A percentile compares a stretch with the other conserved stretches of the same genome.
These are phyloP conservation scores for Luffia ferchaultella DNA, from an alignment of 2,888 invertebrate species.

Conservation along the genomic window DNA sequence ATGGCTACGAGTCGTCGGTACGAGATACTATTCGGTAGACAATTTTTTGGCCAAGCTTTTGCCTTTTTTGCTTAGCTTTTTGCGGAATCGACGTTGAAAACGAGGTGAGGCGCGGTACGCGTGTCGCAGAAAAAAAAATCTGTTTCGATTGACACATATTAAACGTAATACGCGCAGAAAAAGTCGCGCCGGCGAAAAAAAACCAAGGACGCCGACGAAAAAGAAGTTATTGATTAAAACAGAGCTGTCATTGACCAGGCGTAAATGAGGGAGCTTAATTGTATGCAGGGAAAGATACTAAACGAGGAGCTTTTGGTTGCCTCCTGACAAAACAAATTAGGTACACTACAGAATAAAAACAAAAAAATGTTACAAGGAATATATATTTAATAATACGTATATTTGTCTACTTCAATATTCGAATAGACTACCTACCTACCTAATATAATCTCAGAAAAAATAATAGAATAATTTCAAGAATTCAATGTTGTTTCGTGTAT, in stretches of 20 bases:
- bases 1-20: conserved; percentile 63
- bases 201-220: conserved; percentile 63
- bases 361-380: too few relatives aligned
- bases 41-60: conserved; percentile 61
- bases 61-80: conserved; percentile 55
- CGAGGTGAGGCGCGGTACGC: conserved; percentile 34
- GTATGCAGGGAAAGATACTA: conserved; percentile 46
- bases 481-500: too few relatives aligned
- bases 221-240: conserved; percentile 65
- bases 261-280: conserved; percentile 64
- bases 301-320: not conserved
- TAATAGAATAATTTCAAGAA: too few relatives aligned
- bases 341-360: too few relatives aligned
- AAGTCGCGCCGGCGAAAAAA: conserved; percentile 59
- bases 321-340: too few relatives aligned
- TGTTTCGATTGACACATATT: conserved; percentile 53
- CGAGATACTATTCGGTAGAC: conserved; percentile 61
- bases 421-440: too few relatives aligned
- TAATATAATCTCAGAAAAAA: too few relatives aligned
- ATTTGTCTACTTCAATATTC: too few relatives aligned
- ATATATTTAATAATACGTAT: too few relatives aligned
- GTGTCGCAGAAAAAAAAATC: conserved; percentile 28
- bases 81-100: conserved; percentile 41
- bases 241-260: conserved; percentile 63
- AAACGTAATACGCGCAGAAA: conserved; percentile 59